phyloP scores from a whole-genome alignment of 2,113 vertebrate genomes.

The Passer domesticus region DNA sequence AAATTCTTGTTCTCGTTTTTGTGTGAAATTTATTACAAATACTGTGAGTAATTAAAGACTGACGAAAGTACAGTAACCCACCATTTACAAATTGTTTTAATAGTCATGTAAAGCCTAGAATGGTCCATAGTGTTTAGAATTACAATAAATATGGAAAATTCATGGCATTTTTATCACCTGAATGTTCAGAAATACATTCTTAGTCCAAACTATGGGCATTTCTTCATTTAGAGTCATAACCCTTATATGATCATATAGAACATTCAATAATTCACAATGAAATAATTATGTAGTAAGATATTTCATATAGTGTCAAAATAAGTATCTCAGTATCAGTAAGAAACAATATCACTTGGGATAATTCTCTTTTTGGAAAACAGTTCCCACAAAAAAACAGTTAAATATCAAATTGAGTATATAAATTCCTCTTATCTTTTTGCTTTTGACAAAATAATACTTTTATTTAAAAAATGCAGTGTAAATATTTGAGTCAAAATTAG shows the following conservation, averaged over 20 bases:
- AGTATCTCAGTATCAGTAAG: background rate
- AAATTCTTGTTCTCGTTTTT: background rate
- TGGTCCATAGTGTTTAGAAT: background rate
- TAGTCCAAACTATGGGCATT: background rate
- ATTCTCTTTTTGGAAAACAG: background rate
- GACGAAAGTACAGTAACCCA: background rate
- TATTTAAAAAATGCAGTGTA: background rate
- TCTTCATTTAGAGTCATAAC: background rate
- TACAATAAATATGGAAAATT: background rate
- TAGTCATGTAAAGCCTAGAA: background rate
- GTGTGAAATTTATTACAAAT: background rate
- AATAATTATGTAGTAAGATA: background rate
- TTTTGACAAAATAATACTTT: background rate
- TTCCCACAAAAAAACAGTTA: background rate
- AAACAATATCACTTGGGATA: background rate
- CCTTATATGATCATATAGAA: background rate
- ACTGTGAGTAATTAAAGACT: background rate
- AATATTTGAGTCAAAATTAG: background rate
- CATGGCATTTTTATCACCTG: background rate
- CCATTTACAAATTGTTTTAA: background rate
- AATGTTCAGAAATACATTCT: background rate
- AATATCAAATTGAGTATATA: background rate
- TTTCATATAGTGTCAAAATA: background rate
- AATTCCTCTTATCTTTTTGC: background rate
- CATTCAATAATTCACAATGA: background rate